Conservation (phyloP, 2,888 invertebrate species). For the Allygus modestus region DNA sequence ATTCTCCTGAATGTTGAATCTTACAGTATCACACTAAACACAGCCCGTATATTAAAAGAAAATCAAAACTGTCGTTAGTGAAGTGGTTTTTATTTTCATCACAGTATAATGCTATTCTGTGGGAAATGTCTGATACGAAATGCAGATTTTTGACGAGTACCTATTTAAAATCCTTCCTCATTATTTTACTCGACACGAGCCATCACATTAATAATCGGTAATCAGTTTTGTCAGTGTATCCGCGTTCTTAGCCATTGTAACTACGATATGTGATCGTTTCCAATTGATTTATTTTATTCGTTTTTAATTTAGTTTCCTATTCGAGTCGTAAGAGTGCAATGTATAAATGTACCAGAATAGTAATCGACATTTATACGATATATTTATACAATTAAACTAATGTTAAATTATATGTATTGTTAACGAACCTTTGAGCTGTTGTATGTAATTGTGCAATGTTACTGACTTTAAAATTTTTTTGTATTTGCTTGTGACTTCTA, state of each 20-base stretch:
- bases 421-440: conserved; percentile 12
- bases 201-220: background rate
- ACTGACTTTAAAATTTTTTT: background rate
- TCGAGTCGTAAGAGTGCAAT: background rate
- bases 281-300: background rate
- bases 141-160: too few relatives aligned
- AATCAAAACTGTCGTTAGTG: too few relatives aligned
- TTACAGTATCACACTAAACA: too few relatives aligned
- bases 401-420: conserved; percentile 34
- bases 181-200: too few relatives aligned
- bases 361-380: conserved; percentile 23
- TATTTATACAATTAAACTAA: background rate
- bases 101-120: too few relatives aligned
- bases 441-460: conserved; percentile 44
- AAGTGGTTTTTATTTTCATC: too few relatives aligned
- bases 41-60: too few relatives aligned
- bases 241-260: too few relatives aligned
- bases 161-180: too few relatives aligned
- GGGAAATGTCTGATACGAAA: too few relatives aligned
- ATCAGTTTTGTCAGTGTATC: too few relatives aligned
- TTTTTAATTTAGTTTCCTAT: background rate
- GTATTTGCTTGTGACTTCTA: conserved; percentile 16
- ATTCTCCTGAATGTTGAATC: too few relatives aligned
- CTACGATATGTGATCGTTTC: background rate
- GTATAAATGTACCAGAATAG: conserved; percentile 6